Evolutionary conservation across 1,140 invertebrate species (phyloP).

Genomic region (Mya arenaria): DNA sequence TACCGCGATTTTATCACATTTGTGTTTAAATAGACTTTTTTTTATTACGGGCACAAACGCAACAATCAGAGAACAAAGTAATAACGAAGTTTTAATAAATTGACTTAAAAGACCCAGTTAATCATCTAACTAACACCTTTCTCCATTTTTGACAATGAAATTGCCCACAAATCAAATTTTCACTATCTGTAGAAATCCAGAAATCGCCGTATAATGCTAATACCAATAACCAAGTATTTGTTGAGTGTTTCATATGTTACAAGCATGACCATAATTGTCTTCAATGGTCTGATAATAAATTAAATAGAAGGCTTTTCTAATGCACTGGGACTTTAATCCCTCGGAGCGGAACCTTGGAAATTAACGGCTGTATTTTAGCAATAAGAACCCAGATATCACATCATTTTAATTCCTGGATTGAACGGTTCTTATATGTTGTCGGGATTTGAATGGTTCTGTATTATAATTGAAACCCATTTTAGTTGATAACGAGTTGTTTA

Average conservation of each 20-base stretch:
- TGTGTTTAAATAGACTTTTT: no score
- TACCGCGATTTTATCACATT: no score
- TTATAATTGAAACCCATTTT: constrained; percentile 50
- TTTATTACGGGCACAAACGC: no score
- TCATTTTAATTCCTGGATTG: constrained; percentile 36
- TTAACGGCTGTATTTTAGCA: neutral
- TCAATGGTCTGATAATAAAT: neutral
- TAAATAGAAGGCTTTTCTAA: neutral
- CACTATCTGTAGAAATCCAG: neutral
- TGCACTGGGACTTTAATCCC: neutral
- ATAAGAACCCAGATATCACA: neutral
- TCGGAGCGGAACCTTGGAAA: neutral
- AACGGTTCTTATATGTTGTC: constrained; percentile 38
- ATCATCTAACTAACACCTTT: constrained; percentile 5
- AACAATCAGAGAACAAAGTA: no score
- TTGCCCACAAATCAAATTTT: neutral
- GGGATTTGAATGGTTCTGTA: constrained; percentile 35
- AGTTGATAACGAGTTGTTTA: constrained; percentile 36
- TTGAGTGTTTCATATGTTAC: neutral
- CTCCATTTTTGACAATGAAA: neutral
- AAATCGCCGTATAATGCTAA: neutral
- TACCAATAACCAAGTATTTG: neutral
- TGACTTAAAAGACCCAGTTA: no score
- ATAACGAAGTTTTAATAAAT: no score
- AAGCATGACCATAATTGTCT: neutral